Conservation (phyloP, 2,797 vertebrate species). For the Brachyalestes nurse region DNA sequence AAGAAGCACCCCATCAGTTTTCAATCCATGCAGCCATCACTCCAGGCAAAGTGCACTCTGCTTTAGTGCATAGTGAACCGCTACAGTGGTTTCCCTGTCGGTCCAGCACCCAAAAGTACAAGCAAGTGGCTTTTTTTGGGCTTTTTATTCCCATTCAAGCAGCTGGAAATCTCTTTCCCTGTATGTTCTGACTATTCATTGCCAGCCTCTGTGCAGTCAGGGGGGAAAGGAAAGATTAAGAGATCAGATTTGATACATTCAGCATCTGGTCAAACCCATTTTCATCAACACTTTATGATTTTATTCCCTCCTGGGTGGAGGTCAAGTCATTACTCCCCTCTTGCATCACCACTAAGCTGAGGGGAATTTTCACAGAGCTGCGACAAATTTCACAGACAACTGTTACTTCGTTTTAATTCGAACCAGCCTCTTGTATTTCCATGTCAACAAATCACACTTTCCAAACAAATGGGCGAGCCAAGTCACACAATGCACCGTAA, state of each 20-base stretch:
- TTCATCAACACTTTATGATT: slow-evolving; percentile 49
- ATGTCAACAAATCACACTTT: slow-evolving; percentile 21
- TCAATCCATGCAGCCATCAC: slow-evolving; percentile 63
- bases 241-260: slow-evolving; percentile 25
- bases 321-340: slow-evolving; percentile 25
- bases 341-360: slow-evolving; percentile 23
- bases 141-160: slow-evolving; percentile 18
- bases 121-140: slow-evolving; percentile 34
- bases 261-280: slow-evolving; percentile 20
- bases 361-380: slow-evolving; percentile 7
- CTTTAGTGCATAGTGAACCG: slow-evolving; percentile 36
- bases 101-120: slow-evolving; percentile 50
- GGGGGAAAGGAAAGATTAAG: background rate
- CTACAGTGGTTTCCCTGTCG: slow-evolving; percentile 33
- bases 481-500: slow-evolving; percentile 15
- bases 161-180: background rate
- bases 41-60: slow-evolving; percentile 60
- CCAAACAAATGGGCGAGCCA: slow-evolving; percentile 7
- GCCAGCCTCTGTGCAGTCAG: background rate
- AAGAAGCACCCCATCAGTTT: slow-evolving; percentile 62
- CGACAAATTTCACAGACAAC: slow-evolving; percentile 14
- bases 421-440: slow-evolving; percentile 7
- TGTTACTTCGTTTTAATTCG: slow-evolving; percentile 27
- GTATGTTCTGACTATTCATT: background rate
- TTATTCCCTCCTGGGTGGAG: background rate